A percentile compares a stretch with the other conserved stretches of the same genome.
Conservation (phyloP, 2,113 vertebrate genomes). For the Lepisosteus osseus region DNA sequence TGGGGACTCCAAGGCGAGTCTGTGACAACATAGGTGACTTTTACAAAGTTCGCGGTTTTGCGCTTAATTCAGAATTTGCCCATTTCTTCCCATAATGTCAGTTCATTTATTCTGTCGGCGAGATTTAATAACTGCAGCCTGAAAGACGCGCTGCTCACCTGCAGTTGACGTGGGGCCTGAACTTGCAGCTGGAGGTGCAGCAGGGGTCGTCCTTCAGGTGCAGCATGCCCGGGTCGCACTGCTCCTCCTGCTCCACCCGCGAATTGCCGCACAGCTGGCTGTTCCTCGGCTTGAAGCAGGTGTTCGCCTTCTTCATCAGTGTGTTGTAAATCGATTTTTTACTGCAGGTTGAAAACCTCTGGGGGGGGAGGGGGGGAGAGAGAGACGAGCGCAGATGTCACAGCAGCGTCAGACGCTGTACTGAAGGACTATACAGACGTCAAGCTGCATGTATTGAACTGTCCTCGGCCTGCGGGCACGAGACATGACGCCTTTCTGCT, state of each 20-base stretch:
- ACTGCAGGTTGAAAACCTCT: constrained; percentile 96
- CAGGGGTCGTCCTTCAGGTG: constrained; percentile 80
- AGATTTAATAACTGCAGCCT: too few relatives aligned
- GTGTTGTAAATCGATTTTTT: constrained; percentile 88
- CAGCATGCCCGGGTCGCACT: constrained; percentile 90
- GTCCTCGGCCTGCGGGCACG: too few relatives aligned
- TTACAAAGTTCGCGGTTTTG: too few relatives aligned
- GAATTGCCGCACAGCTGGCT: constrained; percentile 96
- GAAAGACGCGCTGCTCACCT: constrained; percentile 64
- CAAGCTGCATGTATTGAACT: too few relatives aligned
- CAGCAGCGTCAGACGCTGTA: too few relatives aligned
- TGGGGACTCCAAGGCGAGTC: too few relatives aligned
- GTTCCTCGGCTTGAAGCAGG: constrained; percentile 89
- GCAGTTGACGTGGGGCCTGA: constrained; percentile 72
- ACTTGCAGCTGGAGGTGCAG: constrained; percentile 78
- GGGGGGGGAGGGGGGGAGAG: background rate
- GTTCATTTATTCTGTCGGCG: too few relatives aligned
- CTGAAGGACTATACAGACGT: too few relatives aligned
- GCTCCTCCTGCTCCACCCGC: constrained; percentile 88
- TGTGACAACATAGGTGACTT: too few relatives aligned
- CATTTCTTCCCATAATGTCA: too few relatives aligned
- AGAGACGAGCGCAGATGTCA: background rate
- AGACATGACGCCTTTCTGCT: too few relatives aligned
- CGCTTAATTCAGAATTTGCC: too few relatives aligned
- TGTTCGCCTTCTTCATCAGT: constrained; percentile 76